phyloP scores from a whole-genome alignment of 2,797 vertebrate genomes.

The Setipinna tenuifilis region DNA sequence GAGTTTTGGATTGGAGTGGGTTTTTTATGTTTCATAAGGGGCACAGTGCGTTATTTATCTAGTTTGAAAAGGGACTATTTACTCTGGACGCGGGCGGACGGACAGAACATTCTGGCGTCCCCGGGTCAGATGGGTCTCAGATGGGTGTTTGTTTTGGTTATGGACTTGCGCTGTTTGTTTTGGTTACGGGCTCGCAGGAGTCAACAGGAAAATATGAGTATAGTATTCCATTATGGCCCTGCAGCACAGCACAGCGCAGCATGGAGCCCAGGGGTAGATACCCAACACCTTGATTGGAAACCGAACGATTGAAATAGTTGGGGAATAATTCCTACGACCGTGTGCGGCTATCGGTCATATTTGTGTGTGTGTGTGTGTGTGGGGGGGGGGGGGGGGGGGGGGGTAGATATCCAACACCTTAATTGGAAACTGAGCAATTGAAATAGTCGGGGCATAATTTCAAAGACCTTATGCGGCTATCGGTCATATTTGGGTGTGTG shows the following conservation, averaged over 20 bases:
- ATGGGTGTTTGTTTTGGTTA: conserved; percentile 18
- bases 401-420: too few relatives aligned
- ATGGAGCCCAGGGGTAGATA: too few relatives aligned
- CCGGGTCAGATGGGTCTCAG: conserved; percentile 13
- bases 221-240: background rate
- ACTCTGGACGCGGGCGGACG: background rate
- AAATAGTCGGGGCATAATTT: too few relatives aligned
- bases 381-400: too few relatives aligned
- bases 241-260: too few relatives aligned
- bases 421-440: too few relatives aligned
- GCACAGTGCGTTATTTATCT: conserved; percentile 8
- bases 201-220: background rate
- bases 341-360: background rate
- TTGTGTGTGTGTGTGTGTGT: background rate
- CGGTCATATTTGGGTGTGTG: background rate
- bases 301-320: too few relatives aligned
- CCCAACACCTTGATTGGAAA: too few relatives aligned
- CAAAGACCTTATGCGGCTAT: background rate
- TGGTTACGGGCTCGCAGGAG: background rate
- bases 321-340: too few relatives aligned
- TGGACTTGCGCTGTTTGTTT: background rate
- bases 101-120: background rate
- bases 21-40: conserved; percentile 16
- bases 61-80: background rate
- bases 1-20: background rate